Conservation (phyloP, 2,797 vertebrate genomes). For the Erpetoichthys calabaricus region DNA sequence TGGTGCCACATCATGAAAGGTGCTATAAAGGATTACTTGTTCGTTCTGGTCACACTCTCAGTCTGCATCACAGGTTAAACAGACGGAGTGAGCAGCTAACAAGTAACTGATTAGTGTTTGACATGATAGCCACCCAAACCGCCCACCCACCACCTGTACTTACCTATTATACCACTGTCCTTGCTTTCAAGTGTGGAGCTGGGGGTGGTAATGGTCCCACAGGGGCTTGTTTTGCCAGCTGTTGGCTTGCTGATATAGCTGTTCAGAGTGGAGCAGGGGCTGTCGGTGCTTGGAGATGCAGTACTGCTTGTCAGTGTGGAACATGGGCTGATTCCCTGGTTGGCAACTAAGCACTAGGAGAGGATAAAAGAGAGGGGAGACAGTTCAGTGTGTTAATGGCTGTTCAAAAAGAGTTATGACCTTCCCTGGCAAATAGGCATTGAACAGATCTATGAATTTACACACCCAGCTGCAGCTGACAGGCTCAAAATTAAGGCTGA, state of each 20-base stretch:
- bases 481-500: too few species aligned
- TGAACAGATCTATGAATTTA: too few species aligned
- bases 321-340: conserved; percentile 82
- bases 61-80: too few species aligned
- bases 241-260: conserved; percentile 60
- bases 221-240: conserved; percentile 63
- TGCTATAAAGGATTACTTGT: too few species aligned
- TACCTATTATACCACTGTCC: conserved; percentile 97
- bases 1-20: too few species aligned
- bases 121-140: too few species aligned
- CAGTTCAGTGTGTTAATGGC: background rate
- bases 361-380: conserved; percentile 14
- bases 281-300: conserved; percentile 81
- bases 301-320: conserved; percentile 94
- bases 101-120: too few species aligned
- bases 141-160: conserved; percentile 20
- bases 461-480: too few species aligned
- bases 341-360: conserved; percentile 60
- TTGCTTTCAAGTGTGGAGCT: conserved; percentile 98
- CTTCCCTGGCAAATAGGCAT: too few species aligned
- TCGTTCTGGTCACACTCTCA: too few species aligned
- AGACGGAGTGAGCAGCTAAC: too few species aligned
- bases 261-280: conserved; percentile 78
- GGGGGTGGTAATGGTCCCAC: conserved; percentile 83
- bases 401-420: too few species aligned